Base-by-base conservation (phyloP, 2,888 invertebrate species). In the Lapara coniferarum region DNA sequence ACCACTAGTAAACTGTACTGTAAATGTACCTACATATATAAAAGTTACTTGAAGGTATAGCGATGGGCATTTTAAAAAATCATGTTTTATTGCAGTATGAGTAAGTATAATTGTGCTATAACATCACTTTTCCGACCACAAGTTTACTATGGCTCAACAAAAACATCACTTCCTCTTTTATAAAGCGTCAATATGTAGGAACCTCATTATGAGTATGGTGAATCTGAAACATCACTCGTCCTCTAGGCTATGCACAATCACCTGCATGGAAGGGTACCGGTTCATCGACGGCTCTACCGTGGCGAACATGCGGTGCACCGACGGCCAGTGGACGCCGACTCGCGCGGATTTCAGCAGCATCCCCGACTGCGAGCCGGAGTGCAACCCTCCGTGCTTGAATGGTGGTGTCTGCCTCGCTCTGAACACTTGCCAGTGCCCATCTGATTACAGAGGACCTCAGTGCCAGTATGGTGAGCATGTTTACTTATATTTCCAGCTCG, bases 381-480 rank as follows among this genome's bases (percentile, higher is more conserved):
- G 89, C 76, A 78, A 77, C 68, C 97, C 97, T 0, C 94, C 96
- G 0, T 98, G 98, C 81, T 84, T 94, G 71, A 97, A 98, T 82
- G 97, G 97, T 0, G 98, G 98, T 0, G 94, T 95, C n/a, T 98
- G 98, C 83, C 89, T 97, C 0, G 94, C 96, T 0, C 94, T 96
- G 12, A 96, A 98, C 81, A 93, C 95, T 2, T 98, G 98, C 77
- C 96, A 97, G 75, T 98, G 98, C 82, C 95, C 97, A 0, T 92
- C 95, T 73, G 95, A 95, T 2, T 96, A 93, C 78, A 94, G 95
- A 72, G 97, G 97, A n/a, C 94, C 95, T 0, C 95, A 95, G 79
- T 97, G 97, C 79, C 96, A 97, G 89, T 96, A 96, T 79, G 77
- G 94, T 94, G 72, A 91, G 91, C 6, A 19, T 55, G 37, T 57